Conservation (phyloP, 1,140 invertebrate genomes). For the Ceratina calcarata region DNA sequence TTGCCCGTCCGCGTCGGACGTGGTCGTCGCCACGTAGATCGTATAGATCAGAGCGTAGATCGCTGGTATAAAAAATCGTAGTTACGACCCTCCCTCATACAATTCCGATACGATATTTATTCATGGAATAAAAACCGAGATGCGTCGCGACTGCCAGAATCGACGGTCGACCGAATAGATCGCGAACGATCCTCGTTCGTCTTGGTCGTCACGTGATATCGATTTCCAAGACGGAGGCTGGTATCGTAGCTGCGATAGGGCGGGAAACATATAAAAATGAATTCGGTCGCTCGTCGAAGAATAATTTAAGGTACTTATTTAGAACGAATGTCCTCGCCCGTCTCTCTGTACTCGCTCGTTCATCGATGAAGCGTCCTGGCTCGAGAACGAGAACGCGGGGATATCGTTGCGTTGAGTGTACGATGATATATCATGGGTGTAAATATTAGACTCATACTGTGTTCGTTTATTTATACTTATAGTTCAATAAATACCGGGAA, state of each 20-base stretch:
- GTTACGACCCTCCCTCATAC: too few species aligned
- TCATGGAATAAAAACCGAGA: conserved; percentile 25
- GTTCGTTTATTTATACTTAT: conserved; percentile 61
- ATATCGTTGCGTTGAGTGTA: conserved; percentile 50
- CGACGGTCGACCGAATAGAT: conserved; percentile 51
- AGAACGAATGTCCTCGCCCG: conserved; percentile 49
- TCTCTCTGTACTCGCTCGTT: conserved; percentile 39
- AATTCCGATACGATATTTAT: conserved; percentile 54
- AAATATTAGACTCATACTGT: conserved; percentile 63
- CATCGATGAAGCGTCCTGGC: conserved; percentile 34
- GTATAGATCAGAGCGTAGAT: background rate
- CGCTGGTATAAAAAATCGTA: background rate
- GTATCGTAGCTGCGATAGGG: conserved; percentile 15
- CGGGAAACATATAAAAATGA: background rate
- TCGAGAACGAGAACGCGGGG: conserved; percentile 1
- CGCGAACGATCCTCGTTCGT: conserved; percentile 11
- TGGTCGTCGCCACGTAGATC: conserved; percentile 34
- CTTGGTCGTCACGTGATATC: background rate
- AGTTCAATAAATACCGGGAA: conserved; percentile 55
- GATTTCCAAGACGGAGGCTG: background rate
- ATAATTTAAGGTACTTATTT: conserved; percentile 30
- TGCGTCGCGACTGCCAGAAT: conserved; percentile 38
- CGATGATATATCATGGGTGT: conserved; percentile 38
- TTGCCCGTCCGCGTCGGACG: conserved; percentile 39
- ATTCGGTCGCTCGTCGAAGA: conserved; percentile 51